Base-by-base conservation (phyloP, 1,140 invertebrate genomes). In the Drosophila leontia region DNA sequence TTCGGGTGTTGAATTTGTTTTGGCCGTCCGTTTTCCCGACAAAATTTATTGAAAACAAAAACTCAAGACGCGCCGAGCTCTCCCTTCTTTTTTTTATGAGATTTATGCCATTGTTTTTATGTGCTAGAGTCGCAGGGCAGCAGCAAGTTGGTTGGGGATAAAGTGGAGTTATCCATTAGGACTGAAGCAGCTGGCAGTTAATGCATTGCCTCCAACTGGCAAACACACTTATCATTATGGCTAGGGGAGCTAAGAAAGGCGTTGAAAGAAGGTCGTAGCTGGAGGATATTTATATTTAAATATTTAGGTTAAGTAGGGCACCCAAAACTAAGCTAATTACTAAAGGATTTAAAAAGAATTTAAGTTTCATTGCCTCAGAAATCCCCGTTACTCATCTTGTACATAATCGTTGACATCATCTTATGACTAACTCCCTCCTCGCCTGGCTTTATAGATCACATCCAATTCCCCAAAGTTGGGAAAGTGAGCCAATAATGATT, bases 1-100 rank as follows among this genome's bases (percentile, higher is more conserved):
- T 50, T 65, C 26, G 83, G 80, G 80, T 83, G 83, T 82, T 87
- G 83, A 82, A 71, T 87, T 72, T 79, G 72, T 45, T 85, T 63
- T 44, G 65, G 60, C 61, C 69, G 77, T 63, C 50, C 26, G 26
- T 29, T 84, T 63, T 70, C 57, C 53, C 60, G 23, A 29, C 26
- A 57, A 77, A 74, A 88, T 83, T 83, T 88, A 87, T 88, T 77
- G 84, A 88, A 83, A 86, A 88, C 77, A 88, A 87, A 88, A 87
- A 72, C 80, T 60, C 60, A 67, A 80, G 76, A 60, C 67, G 78
- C 26, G 78, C 26, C 29, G 34, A 15, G 13, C 35, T 48, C 32
- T 58, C 65, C 64, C 65, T 50, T 23, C 12, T 72, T 79, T 55
- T 41, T 60, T 50, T 19, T 26, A 15, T 32, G 51, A 83, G 80